A percentile compares a stretch with the other conserved stretches of the same genome.
Conservation (phyloP, 2,888 invertebrate genomes). For the Protonemura montana region DNA sequence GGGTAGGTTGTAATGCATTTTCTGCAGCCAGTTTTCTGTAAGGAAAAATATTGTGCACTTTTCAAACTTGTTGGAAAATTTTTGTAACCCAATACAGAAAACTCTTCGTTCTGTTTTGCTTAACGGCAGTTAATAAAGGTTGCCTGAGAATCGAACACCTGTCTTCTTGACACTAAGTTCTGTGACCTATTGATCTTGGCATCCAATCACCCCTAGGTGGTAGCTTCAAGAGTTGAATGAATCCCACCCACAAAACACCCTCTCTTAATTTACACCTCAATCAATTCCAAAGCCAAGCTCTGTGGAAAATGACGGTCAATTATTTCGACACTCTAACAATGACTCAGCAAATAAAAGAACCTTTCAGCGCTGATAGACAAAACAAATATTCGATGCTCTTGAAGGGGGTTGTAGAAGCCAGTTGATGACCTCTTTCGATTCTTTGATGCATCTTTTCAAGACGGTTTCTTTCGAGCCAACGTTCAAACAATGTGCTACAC, state of each 20-base stretch:
- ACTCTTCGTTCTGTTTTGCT: too few species aligned
- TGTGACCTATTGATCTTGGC: conserved; percentile 21
- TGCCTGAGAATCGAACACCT: neutral
- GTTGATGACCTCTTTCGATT: conserved; percentile 14
- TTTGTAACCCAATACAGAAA: too few species aligned
- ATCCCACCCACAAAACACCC: neutral
- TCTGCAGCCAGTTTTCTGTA: too few species aligned
- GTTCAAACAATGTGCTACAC: neutral
- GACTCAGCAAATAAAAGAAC: neutral
- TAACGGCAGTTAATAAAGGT: too few species aligned
- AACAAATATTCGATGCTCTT: neutral
- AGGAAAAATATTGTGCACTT: too few species aligned
- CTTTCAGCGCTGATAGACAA: neutral
- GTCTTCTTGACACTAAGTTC: neutral
- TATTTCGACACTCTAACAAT: conserved; percentile 18
- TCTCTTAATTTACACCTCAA: conserved; percentile 31
- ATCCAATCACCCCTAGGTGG: neutral
- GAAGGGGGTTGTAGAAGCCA: neutral
- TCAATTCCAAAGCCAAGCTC: neutral
- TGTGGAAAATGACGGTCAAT: conserved; percentile 4
- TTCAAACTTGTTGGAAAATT: too few species aligned
- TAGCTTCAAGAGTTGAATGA: neutral
- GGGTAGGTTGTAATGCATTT: too few species aligned
- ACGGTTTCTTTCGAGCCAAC: neutral
- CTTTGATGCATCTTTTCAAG: neutral